Base-by-base conservation (phyloP, 2,113 vertebrate genomes). In the Symphodus melops region DNA sequence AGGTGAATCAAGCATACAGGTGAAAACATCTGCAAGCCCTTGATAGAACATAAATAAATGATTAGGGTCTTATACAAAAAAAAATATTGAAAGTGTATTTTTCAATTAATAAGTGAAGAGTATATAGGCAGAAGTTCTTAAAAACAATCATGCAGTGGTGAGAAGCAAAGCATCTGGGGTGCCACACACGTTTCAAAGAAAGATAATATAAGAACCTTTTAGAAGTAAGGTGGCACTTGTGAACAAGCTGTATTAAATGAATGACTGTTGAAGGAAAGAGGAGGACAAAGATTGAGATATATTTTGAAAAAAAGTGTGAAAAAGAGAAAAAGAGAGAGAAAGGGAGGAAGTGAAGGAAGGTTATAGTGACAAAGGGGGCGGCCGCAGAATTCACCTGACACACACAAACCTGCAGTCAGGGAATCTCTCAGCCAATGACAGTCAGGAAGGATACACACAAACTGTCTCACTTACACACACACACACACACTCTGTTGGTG, bases 361-460 rank as follows among this genome's bases (percentile, higher is more conserved):
- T 56, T 42, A 62, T 75, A 68, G 56, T 65, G 49, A 63, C 63
- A 51, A 23, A 68, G 51, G 33, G 48, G 66, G 53, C n/a, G 64
- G 63, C 77, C 63, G 16, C 28, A 64, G 71, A 60, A 62, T 61
- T 81, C 6, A 25, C 52, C 72, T 76, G 75, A 77, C 86, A 89
- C 68, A 93, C 91, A 86, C 65, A 88, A 91, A 92, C 89, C 86
- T 87, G 71, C 51, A 90, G 93, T 54, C 90, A 39, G 88, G 84
- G 88, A 80, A 84, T 81, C 48, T 77, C 10, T 63, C 42, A 66
- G 93, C 88, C 64, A 14, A 73, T 59, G 71, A 58, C 73, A 19
- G 57, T 65, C 44, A 16, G 46, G 36, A 39, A 16, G 46, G 36
- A 69, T 60, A 68, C 53, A 64, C 64, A 49, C 58, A 13, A 68